Evolutionary conservation across 1,140 invertebrate genomes (phyloP).

Genomic region (Drosophila grimshawi): DNA sequence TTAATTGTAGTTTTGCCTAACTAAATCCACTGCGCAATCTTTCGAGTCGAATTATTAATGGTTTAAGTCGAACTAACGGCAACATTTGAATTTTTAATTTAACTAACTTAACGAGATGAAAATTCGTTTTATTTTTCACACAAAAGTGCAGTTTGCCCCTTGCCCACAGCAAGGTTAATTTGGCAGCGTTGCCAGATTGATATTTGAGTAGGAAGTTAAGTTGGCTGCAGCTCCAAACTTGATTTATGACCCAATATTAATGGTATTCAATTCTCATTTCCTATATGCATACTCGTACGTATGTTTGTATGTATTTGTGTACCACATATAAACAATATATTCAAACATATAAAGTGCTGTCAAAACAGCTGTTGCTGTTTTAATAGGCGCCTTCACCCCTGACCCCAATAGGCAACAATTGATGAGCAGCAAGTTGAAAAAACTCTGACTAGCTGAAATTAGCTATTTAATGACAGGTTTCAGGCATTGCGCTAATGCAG

Average conservation of each 20-base stretch:
- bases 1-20: too few species aligned
- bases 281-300: too few species aligned
- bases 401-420: conserved; percentile 24
- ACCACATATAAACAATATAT: neutral
- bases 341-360: conserved; percentile 1
- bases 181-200: neutral
- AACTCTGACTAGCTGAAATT: neutral
- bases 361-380: conserved; percentile 20
- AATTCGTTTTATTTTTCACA: too few species aligned
- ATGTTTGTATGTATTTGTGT: too few species aligned
- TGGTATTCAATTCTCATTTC: too few species aligned
- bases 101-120: too few species aligned
- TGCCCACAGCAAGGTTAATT: neutral
- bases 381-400: conserved; percentile 13
- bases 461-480: neutral
- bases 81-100: too few species aligned
- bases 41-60: too few species aligned
- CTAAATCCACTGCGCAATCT: too few species aligned
- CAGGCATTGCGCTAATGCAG: conserved; percentile 5
- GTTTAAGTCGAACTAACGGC: too few species aligned
- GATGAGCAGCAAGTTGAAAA: conserved; percentile 18
- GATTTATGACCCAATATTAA: conserved; percentile 3
- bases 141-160: too few species aligned
- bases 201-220: neutral
- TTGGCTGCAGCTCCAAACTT: conserved; percentile 3